Percentiles rank a stretch among this genome's conserved stretches.
phyloP scores from a whole-genome alignment of 2,797 vertebrate genomes.

The Balearica regulorum region DNA sequence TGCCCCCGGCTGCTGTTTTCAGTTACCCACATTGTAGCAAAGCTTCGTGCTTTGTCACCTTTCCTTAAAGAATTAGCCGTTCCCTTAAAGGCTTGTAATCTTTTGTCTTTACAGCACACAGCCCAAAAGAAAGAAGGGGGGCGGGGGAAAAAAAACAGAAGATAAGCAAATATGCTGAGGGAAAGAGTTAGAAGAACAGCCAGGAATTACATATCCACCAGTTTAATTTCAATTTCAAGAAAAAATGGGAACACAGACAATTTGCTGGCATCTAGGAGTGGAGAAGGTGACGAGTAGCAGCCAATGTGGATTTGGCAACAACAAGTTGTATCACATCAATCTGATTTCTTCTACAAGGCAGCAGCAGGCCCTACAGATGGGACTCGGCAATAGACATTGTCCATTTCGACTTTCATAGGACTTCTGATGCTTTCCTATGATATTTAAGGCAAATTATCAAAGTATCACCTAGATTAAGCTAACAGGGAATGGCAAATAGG shows the following conservation, averaged over 20 bases:
- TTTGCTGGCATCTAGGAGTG: background rate
- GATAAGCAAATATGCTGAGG: background rate
- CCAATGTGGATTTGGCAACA: background rate
- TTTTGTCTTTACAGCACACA: background rate
- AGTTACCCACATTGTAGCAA: background rate
- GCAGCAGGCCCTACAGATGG: background rate
- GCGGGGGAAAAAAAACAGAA: background rate
- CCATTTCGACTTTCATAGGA: background rate
- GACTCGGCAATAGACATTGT: background rate
- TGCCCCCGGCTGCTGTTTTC: background rate
- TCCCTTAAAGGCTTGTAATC: background rate
- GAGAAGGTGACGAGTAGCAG: background rate
- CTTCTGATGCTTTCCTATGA: background rate
- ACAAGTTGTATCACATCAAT: background rate
- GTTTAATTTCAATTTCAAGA: background rate
- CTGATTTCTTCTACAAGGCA: background rate
- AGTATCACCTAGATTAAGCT: background rate
- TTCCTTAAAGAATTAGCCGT: background rate
- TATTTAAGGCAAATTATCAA: background rate
- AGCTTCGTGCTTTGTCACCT: background rate
- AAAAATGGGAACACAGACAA: background rate
- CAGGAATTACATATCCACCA: background rate
- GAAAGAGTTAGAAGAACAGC: background rate
- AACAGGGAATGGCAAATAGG: background rate
- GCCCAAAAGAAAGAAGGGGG: fast-evolving